Base-by-base conservation (phyloP, 2,113 vertebrate genomes). In the Psilopogon haemacephalus region DNA sequence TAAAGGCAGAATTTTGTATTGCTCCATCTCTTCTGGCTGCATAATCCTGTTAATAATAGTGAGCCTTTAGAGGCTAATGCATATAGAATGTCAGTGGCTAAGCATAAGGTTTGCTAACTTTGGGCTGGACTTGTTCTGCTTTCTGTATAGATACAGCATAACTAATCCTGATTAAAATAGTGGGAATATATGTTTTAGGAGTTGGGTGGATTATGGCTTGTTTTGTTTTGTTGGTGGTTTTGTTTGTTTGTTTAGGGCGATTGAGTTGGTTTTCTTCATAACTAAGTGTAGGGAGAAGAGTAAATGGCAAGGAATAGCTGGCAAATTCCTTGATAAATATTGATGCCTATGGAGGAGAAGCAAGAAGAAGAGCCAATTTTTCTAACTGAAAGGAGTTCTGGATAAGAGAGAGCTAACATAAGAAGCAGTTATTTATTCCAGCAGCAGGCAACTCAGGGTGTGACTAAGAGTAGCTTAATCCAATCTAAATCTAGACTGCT, bases 261-360 rank as follows among this genome's bases (percentile, higher is more conserved):
- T 79, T 93, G 42, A 12, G 58, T 21, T 15, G 7, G 33, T 73
- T 82, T 77, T 33, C 55, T 11, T 86, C 11, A 33, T 71, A 46
- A 19, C 33, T 88, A 73, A 33, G 55, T 94, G 46, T 52, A 89
- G 32, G 46, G 46, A 91, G 60, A 84, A 76, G 33, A 80, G 79
- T 93, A 94, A 93, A 93, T 88, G 93, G 85, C 89, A 95, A 84
- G 90, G 90, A 92, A 92, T 90, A 88, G 88, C 77, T 96, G 90
- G 88, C 92, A 84, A 91, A 92, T 91, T 94, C 88, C 90, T 90
- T 93, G 93, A 86, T 95, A 94, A 95, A 95, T 95, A 95, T 93
- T 94, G 90, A 95, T 93, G 85, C 92, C 50, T 90, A 28, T 71
- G 72, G 69, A 93, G 72, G 64, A 95, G 83, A 94, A 93, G 93